These are phyloP conservation scores for Papilio polyxenes DNA, from an alignment of 1,140 invertebrate genomes.

Conservation along the genomic window DNA sequence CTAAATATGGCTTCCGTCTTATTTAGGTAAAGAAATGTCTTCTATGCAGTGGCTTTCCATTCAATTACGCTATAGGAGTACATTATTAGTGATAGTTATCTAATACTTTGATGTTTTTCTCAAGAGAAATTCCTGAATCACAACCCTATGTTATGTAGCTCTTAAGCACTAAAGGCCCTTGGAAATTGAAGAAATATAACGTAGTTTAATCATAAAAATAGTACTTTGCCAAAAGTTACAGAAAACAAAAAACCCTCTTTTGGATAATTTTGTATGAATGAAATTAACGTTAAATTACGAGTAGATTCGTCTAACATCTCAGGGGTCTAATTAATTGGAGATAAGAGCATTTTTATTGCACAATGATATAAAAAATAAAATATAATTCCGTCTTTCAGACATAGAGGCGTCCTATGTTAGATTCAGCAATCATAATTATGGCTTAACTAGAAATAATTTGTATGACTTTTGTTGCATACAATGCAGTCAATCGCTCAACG, in stretches of 20 bases:
- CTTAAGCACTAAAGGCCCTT: not conserved
- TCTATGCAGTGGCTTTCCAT: not conserved
- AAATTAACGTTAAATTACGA: too few relatives aligned
- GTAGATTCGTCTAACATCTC: too few relatives aligned
- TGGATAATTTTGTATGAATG: too few relatives aligned
- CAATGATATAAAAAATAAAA: too few relatives aligned
- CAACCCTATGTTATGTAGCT: not conserved
- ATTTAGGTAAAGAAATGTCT: conserved; percentile 21
- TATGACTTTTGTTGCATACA: not conserved
- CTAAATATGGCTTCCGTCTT: not conserved
- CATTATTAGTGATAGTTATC: not conserved
- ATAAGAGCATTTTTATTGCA: too few relatives aligned
- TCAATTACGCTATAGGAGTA: not conserved
- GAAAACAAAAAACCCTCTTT: too few relatives aligned
- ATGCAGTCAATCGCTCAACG: not conserved
- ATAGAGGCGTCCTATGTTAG: too few relatives aligned
- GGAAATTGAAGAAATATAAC: too few relatives aligned
- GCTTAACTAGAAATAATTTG: not conserved
- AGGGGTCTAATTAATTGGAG: too few relatives aligned
- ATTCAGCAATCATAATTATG: not conserved
- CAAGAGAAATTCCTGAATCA: not conserved
- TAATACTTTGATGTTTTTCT: not conserved
- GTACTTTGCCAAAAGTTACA: too few relatives aligned
- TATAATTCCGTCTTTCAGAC: not conserved
- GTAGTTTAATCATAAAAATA: too few relatives aligned